Evolutionary conservation across 2,888 invertebrate genomes (phyloP).

Genomic region (Kuschelorhynchus macadamiae): DNA sequence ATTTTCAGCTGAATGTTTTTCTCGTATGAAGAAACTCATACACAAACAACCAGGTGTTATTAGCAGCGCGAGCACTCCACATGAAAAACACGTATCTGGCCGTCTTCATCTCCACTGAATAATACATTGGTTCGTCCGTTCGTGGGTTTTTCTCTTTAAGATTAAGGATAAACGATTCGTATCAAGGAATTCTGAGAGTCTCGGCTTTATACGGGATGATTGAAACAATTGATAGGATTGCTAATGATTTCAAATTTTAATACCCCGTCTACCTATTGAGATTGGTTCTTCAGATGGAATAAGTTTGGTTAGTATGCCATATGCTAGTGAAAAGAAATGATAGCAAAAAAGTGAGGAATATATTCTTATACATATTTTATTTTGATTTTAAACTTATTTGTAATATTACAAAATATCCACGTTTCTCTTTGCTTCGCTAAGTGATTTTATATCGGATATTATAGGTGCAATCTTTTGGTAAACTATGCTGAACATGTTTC

Average conservation of each 20-base stretch:
- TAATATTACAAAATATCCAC: no score
- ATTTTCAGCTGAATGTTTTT: neutral
- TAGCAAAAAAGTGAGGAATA: no score
- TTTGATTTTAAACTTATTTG: no score
- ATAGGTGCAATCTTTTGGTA: no score
- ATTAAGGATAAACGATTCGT: constrained; percentile 44
- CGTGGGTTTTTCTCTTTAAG: constrained; percentile 50
- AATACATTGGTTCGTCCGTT: constrained; percentile 47
- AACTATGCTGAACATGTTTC: no score
- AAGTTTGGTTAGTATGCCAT: neutral
- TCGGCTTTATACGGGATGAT: constrained; percentile 37
- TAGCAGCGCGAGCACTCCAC: constrained; percentile 40
- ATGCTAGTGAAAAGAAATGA: no score
- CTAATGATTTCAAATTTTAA: constrained; percentile 48
- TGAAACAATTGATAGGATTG: constrained; percentile 44
- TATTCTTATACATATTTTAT: no score
- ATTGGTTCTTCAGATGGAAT: constrained; percentile 10
- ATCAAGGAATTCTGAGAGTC: constrained; percentile 45
- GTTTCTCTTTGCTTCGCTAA: no score
- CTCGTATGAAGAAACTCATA: constrained; percentile 27
- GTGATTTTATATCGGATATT: no score
- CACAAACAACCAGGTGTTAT: constrained; percentile 46
- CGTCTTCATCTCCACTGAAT: constrained; percentile 49
- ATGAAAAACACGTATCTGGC: constrained; percentile 48
- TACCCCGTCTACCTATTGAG: constrained; percentile 21